Evolutionary conservation across 2,888 invertebrate genomes (phyloP), one percentile per base, ranked within the genome.

Genomic region (Troides oblongomaculatus): DNA sequence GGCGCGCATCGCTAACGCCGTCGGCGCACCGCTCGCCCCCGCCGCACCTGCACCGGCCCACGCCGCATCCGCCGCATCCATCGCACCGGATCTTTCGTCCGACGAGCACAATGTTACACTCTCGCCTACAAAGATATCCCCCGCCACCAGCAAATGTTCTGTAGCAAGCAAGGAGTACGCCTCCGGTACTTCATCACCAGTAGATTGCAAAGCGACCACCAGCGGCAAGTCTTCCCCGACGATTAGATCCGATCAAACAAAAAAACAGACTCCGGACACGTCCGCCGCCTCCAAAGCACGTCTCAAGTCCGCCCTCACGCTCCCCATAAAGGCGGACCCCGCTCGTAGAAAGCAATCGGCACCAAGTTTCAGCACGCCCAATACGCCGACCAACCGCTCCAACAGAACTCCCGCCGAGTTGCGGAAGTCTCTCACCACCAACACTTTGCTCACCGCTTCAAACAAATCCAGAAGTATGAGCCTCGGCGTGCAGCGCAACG

Each of bases 401-500:
- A 79, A 78, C 23, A 79, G 85, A 58, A 88, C 90, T 3, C 90
- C 89, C 14, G 79, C 72, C 18, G 86, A 89, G 63, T 75, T 83
- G 65, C 81, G 81, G 63, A 89, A 88, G 73, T 86, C 88, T 6
- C 81, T 86, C 74, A 82, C 87, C 17, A 77, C 86, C 46, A 75
- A 81, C 62, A 74, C 79, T 8, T 74, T 81, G 62, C 53, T 76
- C 18, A 81, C 77, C 70, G 73, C 81, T 8, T 87, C 90, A n/a
- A 92, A 92, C 75, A 92, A 92, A 71, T 87, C 90, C 2, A 81
- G 90, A 43, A 91, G 90, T 79, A 88, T 87, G 89, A 92, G 90
- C 70, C 74, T 90, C 69, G 89, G 90, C 59, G 75, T 74, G 46
- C 82, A 77, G 64, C 82, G 80, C 59, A 81, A 84, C 2, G 84